phyloP scores from a whole-genome alignment of 2,888 invertebrate genomes.

The Lasioglossum pauxillum region DNA sequence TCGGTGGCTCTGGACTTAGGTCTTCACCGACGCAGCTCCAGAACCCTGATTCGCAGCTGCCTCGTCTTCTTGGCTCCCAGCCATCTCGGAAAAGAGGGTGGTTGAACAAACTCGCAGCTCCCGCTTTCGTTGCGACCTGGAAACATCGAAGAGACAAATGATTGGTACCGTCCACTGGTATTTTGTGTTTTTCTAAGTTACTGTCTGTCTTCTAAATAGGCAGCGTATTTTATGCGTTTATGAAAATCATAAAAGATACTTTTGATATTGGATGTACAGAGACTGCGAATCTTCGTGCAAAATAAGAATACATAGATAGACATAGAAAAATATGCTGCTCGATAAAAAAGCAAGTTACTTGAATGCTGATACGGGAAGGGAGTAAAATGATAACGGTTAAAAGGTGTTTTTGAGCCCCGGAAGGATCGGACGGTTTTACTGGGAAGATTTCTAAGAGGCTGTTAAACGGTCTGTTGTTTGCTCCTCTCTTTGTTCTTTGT shows the following conservation, averaged over 20 bases:
- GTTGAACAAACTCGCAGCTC: constrained; percentile 86
- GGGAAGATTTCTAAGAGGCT: neutral
- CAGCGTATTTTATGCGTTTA: neutral
- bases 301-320: neutral
- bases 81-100: constrained; percentile 86
- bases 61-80: constrained; percentile 88
- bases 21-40: constrained; percentile 95
- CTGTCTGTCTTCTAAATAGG: neutral
- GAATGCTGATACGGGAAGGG: neutral
- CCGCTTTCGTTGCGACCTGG: constrained; percentile 84
- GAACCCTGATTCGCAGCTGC: constrained; percentile 95
- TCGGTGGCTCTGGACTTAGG: constrained; percentile 85
- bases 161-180: neutral
- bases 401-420: neutral
- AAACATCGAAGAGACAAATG: neutral
- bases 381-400: neutral
- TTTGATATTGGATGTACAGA: neutral
- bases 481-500: neutral
- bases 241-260: too few species aligned
- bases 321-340: neutral
- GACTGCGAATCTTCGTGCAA: neutral
- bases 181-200: neutral
- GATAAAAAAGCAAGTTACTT: neutral
- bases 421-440: neutral
- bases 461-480: neutral